Evolutionary conservation across 1,140 invertebrate genomes (phyloP), one percentile per base, ranked within the genome.

Genomic region (Drosophila ambigua): DNA sequence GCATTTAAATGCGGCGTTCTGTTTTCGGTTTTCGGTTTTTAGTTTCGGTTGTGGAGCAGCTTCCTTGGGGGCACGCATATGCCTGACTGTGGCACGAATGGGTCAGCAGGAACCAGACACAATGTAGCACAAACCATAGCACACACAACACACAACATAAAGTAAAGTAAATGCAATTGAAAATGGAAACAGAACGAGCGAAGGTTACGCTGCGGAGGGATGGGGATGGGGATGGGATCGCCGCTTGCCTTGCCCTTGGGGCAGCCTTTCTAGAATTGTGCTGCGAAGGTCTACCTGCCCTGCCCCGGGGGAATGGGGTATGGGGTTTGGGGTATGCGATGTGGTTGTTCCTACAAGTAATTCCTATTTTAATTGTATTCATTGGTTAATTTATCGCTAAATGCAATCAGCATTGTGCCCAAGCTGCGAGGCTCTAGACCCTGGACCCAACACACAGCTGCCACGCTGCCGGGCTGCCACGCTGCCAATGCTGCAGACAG

Each of bases 361-460:
- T 73, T 60, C 65, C 48, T 63, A 66, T 81, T 87, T 87, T 85
- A 87, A 85, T 85, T 85, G 83, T 85, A 85, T 85, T 85, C 82
- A 87, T 85, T 88, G 82, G 76, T 58, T 88, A 88, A 88, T 89
- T 88, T 88, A 88, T 88, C 83, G 83, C 60, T 71, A 67, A 88
- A 79, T 88, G 83, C 80, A 83, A 88, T 88, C 83, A 88, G 83
- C 84, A 88, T 88, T 88, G 84, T 88, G 69, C 73, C 31, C 31
- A 31, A 9, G 31, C 8, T 7, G 28, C 45, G 74, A 60, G 63
- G 45, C 62, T 78, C 79, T 82, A 67, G 72, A 59, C 57, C 57
- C 62, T 45, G 24, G 59, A 44, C 73, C 23, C 62, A 26, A 69
- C 49, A 58, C 54, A 63, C 54, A 63, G 75, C 75, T 67, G 64